Conservation (phyloP, 1,140 invertebrate species). For the Euwallacea fornicatus region DNA sequence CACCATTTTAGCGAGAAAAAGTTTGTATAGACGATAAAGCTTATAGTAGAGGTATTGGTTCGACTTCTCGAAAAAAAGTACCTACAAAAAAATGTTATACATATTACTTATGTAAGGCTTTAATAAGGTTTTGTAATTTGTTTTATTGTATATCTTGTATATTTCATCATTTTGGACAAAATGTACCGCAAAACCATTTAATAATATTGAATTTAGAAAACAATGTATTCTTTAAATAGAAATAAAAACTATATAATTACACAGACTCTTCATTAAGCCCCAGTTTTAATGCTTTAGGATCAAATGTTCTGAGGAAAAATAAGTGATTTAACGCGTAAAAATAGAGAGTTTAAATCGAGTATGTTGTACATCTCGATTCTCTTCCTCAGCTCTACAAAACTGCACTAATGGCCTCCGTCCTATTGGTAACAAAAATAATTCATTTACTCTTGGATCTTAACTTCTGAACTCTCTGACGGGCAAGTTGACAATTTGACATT, state of each 20-base stretch:
- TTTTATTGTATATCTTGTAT: constrained; percentile 39
- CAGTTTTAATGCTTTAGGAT: neutral
- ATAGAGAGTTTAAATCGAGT: no score
- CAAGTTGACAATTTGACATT: no score
- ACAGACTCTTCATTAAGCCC: neutral
- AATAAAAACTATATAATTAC: constrained; percentile 48
- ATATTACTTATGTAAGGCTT: constrained; percentile 26
- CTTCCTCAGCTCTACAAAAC: no score
- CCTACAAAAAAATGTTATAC: constrained; percentile 47
- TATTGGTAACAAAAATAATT: no score
- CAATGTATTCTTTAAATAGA: constrained; percentile 56
- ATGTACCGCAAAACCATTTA: constrained; percentile 52
- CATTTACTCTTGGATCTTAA: no score
- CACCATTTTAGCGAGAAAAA: neutral
- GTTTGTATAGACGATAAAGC: neutral
- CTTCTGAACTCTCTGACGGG: no score
- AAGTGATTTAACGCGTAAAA: no score
- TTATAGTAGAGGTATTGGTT: no score
- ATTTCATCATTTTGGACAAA: constrained; percentile 51
- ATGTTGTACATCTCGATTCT: no score
- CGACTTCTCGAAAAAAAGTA: constrained; percentile 5
- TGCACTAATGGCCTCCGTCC: no score
- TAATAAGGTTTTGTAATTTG: constrained; percentile 39
- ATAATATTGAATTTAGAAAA: constrained; percentile 55
- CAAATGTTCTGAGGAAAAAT: no score